Conservation (phyloP, 2,113 vertebrate genomes). For the human (Homo sapiens) region GRCh38 chr14:97924001-97924500, state of each 20-base stretch:
- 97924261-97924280: fast-evolving
- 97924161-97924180: no score
- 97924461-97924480: background rate
- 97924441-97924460: no score
- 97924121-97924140: fast-evolving
- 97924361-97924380: background rate
- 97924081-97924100: fast-evolving
- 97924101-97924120: no score
- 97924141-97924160: background rate
- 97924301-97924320: background rate
- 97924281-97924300: fast-evolving
- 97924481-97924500: fast-evolving
- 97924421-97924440: background rate
- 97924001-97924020: fast-evolving
- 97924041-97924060: background rate
- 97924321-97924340: no score
- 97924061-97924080: background rate
- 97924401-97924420: background rate
- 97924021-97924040: no score
- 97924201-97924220: background rate
- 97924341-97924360: background rate
- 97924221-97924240: background rate
- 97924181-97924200: fast-evolving
- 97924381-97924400: background rate
- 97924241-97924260: background rate